Conservation (phyloP, 2,888 invertebrate species). For the Piscicola geometra region DNA sequence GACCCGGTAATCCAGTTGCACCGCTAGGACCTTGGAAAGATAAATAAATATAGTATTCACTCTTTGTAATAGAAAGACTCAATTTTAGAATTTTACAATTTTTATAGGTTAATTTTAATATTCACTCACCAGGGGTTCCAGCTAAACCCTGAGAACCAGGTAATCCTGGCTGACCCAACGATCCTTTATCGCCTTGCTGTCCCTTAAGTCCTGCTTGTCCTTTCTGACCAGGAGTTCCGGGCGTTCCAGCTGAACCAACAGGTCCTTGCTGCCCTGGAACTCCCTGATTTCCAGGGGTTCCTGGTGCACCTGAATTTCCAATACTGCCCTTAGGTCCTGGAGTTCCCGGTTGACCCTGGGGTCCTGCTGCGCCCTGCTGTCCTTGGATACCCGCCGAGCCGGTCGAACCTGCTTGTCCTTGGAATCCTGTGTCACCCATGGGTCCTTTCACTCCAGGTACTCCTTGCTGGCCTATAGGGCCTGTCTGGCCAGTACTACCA, state of each 20-base stretch:
- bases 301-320: conserved; percentile 32
- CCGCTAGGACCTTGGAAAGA: conserved; percentile 2
- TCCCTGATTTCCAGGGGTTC: conserved; percentile 35
- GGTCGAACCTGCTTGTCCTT: conserved; percentile 34
- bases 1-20: conserved; percentile 25
- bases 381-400: conserved; percentile 36
- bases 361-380: conserved; percentile 15
- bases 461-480: conserved; percentile 34
- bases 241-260: background rate
- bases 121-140: conserved; percentile 31
- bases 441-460: conserved; percentile 36
- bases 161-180: conserved; percentile 36
- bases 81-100: no score
- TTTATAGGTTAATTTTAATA: no score
- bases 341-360: conserved; percentile 37
- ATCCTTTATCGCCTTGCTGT: conserved; percentile 34
- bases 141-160: conserved; percentile 36
- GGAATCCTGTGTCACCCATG: conserved; percentile 35
- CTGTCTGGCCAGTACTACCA: conserved; percentile 33
- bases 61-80: no score
- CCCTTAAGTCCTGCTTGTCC: conserved; percentile 32
- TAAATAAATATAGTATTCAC: no score
- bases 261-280: conserved; percentile 35
- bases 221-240: background rate
- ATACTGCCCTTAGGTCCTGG: conserved; percentile 20